phyloP scores from a whole-genome alignment of 2,888 invertebrate genomes.

The Gibbula magus region DNA sequence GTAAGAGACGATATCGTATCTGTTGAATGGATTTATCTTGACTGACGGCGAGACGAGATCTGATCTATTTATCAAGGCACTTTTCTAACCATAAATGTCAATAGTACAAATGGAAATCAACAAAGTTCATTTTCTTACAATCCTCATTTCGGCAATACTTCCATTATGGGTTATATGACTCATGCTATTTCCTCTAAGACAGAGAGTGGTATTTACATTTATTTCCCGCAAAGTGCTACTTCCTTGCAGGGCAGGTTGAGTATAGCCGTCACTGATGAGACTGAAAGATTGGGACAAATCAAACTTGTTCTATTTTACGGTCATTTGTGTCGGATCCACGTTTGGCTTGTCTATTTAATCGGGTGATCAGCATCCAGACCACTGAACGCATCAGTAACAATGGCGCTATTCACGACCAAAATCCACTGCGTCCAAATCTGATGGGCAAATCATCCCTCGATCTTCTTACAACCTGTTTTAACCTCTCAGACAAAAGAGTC shows the following conservation, averaged over 20 bases:
- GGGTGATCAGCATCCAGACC: not conserved
- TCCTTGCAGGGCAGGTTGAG: not conserved
- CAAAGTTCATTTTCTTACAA: not conserved
- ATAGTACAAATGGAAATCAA: conserved; percentile 3
- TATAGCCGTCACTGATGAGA: not conserved
- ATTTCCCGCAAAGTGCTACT: not conserved
- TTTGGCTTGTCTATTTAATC: conserved; percentile 5
- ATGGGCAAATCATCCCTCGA: conserved; percentile 4
- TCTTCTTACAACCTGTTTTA: not conserved
- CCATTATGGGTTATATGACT: not conserved
- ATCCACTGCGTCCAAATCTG: not conserved
- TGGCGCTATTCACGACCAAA: not conserved
- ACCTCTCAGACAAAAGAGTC: not conserved
- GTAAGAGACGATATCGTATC: not conserved
- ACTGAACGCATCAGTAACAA: not conserved
- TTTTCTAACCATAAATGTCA: conserved; percentile 9
- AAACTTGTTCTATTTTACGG: conserved; percentile 7
- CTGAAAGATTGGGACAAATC: not conserved
- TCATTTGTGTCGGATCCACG: not conserved
- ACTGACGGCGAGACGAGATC: not conserved
- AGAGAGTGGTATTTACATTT: not conserved
- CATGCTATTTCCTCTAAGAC: not conserved
- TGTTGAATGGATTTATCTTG: not conserved
- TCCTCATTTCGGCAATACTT: not conserved
- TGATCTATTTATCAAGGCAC: not conserved